Conservation (phyloP, 2,113 vertebrate species). For the Odobenus rosmarus region DNA sequence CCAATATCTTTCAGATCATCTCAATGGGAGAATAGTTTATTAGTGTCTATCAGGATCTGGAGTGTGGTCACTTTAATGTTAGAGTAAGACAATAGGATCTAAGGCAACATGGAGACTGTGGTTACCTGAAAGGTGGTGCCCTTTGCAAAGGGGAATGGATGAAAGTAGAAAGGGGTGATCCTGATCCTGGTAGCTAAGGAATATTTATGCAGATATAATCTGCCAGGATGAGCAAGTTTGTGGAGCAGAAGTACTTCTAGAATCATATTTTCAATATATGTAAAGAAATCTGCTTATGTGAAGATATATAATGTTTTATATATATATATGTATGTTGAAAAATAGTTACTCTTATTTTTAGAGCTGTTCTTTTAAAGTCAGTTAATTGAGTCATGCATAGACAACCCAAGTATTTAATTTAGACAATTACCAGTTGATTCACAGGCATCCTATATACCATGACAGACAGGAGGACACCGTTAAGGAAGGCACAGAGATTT, state of each 20-base stretch:
- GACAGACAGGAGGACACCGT: neutral
- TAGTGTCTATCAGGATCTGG: neutral
- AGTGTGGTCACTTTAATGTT: neutral
- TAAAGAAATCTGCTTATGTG: conserved; percentile 35
- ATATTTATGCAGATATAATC: neutral
- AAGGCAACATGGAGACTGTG: neutral
- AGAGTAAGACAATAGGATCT: neutral
- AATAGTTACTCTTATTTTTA: conserved; percentile 46
- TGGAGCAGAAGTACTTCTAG: conserved; percentile 29
- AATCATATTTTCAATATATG: conserved; percentile 38
- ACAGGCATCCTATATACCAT: neutral
- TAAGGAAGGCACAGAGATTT: neutral
- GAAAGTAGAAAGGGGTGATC: neutral
- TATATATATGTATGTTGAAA: neutral
- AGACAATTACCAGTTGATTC: neutral
- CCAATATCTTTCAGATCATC: neutral
- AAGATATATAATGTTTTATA: neutral
- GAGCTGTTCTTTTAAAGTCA: conserved; percentile 49
- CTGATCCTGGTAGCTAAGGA: neutral
- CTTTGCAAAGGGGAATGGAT: neutral
- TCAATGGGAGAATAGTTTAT: neutral
- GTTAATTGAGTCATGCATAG: conserved; percentile 23
- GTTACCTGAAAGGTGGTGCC: neutral
- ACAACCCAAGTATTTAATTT: conserved; percentile 3
- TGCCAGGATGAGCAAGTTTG: neutral